These are phyloP conservation scores for Rhadinocentrus ornatus DNA, from an alignment of 2,797 vertebrate species.

Conservation along the genomic window DNA sequence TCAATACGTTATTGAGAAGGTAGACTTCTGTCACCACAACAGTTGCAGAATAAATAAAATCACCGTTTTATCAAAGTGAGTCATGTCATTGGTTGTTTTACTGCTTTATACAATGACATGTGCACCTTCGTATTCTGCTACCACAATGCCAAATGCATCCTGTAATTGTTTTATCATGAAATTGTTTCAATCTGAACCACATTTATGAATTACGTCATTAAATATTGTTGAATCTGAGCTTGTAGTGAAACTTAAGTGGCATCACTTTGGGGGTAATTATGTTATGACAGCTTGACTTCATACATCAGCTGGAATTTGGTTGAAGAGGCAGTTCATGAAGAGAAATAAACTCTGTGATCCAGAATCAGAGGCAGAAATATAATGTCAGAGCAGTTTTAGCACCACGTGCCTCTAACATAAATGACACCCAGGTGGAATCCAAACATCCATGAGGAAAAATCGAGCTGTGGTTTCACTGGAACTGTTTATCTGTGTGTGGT, in stretches of 20 bases:
- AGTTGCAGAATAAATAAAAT: not conserved
- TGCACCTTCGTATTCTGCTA: not conserved
- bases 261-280: slow-evolving; percentile 23
- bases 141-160: not conserved
- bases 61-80: not conserved
- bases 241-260: slow-evolving; percentile 24
- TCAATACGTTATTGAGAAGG: not conserved
- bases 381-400: slow-evolving; percentile 26
- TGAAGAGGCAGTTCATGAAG: slow-evolving; percentile 33
- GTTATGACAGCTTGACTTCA: slow-evolving; percentile 37
- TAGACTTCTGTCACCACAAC: not conserved
- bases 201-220: slow-evolving; percentile 20
- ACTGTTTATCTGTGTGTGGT: slow-evolving; percentile 47
- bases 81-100: not conserved
- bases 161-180: not conserved
- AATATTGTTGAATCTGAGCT: slow-evolving; percentile 10
- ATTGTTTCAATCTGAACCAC: not conserved
- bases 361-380: slow-evolving; percentile 27
- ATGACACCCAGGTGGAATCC: slow-evolving; percentile 24
- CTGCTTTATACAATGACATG: not conserved
- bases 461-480: slow-evolving; percentile 25
- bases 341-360: slow-evolving; percentile 26
- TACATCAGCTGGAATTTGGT: slow-evolving; percentile 38
- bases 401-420: not conserved
- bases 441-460: slow-evolving; percentile 30